phyloP scores from a whole-genome alignment of 1,140 invertebrate species.

The Ostrea edulis region DNA sequence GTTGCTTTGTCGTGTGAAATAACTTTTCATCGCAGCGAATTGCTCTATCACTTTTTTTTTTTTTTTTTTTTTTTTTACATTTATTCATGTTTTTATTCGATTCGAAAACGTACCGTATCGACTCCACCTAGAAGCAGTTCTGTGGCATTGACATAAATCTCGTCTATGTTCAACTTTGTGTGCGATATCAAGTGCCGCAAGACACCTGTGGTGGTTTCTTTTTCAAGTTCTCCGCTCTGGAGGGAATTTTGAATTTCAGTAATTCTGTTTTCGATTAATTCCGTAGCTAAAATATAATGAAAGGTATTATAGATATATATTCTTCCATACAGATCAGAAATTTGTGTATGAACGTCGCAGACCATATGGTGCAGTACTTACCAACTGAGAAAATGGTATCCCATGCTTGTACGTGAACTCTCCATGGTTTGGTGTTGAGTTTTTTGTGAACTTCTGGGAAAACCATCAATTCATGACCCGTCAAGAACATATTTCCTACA shows the following conservation, averaged over 20 bases:
- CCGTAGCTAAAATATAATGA: conserved; percentile 56
- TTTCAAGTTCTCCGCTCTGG: not conserved
- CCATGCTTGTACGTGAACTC: conserved; percentile 67
- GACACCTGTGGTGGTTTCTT: conserved; percentile 47
- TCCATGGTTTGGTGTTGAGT: conserved; percentile 65
- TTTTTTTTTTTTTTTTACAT: not conserved
- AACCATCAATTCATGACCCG: conserved; percentile 69
- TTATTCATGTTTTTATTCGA: not conserved
- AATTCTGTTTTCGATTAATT: conserved; percentile 65
- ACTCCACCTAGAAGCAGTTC: conserved; percentile 94
- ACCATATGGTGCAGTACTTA: conserved; percentile 48
- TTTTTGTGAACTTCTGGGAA: conserved; percentile 66
- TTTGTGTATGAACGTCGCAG: not conserved
- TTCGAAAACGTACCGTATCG: conserved; percentile 86
- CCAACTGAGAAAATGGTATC: conserved; percentile 69
- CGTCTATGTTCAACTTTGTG: conserved; percentile 64
- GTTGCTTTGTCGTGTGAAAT: not conserved
- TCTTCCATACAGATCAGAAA: too few species aligned
- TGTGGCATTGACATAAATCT: conserved; percentile 83
- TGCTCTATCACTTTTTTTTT: not conserved
- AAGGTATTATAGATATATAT: not conserved
- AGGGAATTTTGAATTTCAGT: conserved; percentile 50
- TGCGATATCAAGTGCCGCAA: conserved; percentile 69
- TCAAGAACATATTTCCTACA: conserved; percentile 68
- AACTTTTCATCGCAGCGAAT: not conserved